These are phyloP conservation scores for Toxotes lorentzi DNA, from an alignment of 2,797 vertebrate species.

Conservation along the genomic window DNA sequence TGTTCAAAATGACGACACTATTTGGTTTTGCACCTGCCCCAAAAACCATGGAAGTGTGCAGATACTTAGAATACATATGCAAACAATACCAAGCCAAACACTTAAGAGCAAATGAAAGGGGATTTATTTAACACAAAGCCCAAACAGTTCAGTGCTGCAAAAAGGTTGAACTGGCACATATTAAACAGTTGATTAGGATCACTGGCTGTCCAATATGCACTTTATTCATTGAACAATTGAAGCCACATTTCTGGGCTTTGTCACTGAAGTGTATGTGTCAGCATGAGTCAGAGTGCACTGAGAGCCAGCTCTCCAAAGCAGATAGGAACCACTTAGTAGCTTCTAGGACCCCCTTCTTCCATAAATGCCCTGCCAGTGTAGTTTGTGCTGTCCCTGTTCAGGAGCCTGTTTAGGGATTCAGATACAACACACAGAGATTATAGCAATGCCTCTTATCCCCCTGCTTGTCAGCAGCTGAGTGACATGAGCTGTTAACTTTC, in stretches of 20 bases:
- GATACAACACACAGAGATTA: constrained; percentile 90
- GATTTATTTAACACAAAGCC: neutral
- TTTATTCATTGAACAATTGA: constrained; percentile 39
- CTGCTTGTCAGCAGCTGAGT: constrained; percentile 88
- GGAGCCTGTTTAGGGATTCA: constrained; percentile 85
- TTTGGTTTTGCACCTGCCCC: neutral
- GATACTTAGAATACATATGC: neutral
- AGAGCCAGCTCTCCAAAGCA: constrained; percentile 73
- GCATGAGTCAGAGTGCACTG: constrained; percentile 70
- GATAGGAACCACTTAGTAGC: constrained; percentile 80
- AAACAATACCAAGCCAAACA: constrained; percentile 2
- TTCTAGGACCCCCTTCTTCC: constrained; percentile 73
- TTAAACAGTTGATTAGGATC: constrained; percentile 26
- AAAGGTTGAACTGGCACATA: constrained; percentile 3
- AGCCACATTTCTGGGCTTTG: constrained; percentile 52
- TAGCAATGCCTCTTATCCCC: constrained; percentile 83
- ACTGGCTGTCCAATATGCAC: constrained; percentile 21
- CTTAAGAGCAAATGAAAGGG: neutral
- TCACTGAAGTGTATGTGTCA: constrained; percentile 68
- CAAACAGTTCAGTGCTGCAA: neutral
- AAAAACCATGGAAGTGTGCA: neutral
- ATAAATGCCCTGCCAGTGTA: constrained; percentile 71
- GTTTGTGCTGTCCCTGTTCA: constrained; percentile 84
- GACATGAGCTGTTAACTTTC: constrained; percentile 91
- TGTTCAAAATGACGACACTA: neutral